These are phyloP conservation scores for Herminia tarsipennalis DNA, from an alignment of 2,888 invertebrate species.

Conservation along the genomic window DNA sequence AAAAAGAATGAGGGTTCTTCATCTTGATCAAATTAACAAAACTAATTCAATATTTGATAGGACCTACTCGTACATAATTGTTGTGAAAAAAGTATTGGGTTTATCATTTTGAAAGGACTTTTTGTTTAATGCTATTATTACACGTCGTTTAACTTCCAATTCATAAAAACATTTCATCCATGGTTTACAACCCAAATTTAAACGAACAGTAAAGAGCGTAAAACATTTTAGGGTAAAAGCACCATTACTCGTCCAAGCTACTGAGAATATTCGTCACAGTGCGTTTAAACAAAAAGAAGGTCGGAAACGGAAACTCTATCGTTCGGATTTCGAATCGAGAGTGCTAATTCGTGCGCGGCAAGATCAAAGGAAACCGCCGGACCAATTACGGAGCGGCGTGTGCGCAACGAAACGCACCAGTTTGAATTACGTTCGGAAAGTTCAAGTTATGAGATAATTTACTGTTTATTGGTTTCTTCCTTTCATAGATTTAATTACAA, in stretches of 20 bases:
- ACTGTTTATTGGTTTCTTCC: neutral
- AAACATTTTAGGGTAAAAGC: constrained; percentile 25
- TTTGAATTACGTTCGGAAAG: constrained; percentile 50
- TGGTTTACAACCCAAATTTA: constrained; percentile 1
- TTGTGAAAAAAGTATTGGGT: too few relatives aligned
- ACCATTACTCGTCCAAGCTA: constrained; percentile 23
- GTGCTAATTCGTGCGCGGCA: constrained; percentile 75
- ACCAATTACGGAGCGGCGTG: constrained; percentile 70
- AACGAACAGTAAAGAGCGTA: constrained; percentile 1
- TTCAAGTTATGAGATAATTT: constrained; percentile 24
- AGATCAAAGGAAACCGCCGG: constrained; percentile 71
- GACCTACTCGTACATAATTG: too few relatives aligned
- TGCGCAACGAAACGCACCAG: constrained; percentile 71
- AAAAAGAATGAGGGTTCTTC: too few relatives aligned
- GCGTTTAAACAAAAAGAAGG: constrained; percentile 43
- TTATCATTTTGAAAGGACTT: too few relatives aligned
- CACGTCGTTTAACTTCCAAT: neutral
- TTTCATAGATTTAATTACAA: neutral
- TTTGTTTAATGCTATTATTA: too few relatives aligned
- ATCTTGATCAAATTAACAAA: too few relatives aligned
- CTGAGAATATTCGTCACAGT: constrained; percentile 33
- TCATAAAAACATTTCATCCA: neutral
- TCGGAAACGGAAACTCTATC: constrained; percentile 67
- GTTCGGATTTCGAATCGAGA: constrained; percentile 60
- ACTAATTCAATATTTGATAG: too few relatives aligned